phyloP scores from a whole-genome alignment of 2,113 vertebrate genomes.

The Muscicapa adusta region DNA sequence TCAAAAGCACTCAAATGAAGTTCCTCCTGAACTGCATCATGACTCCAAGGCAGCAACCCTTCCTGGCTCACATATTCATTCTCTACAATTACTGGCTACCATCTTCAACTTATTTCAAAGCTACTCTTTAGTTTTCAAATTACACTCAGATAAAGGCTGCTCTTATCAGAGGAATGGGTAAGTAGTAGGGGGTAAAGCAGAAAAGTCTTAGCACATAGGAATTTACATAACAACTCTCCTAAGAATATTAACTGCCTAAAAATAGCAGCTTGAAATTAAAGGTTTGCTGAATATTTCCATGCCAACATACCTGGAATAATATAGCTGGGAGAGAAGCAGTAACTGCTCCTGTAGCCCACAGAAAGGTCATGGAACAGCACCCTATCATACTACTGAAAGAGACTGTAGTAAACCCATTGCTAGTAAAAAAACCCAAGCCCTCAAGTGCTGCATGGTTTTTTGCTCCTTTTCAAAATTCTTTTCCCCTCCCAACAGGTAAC shows the following conservation, averaged over 20 bases:
- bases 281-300: neutral
- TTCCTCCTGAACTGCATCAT: accelerated
- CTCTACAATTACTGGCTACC: neutral
- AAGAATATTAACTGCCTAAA: neutral
- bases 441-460: neutral
- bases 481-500: neutral
- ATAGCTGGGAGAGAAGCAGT: neutral
- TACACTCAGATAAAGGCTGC: neutral
- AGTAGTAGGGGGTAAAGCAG: neutral
- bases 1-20: neutral
- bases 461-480: neutral
- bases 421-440: neutral
- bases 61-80: neutral
- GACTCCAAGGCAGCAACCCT: neutral
- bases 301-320: neutral
- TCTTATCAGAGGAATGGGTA: neutral
- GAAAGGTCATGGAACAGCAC: neutral
- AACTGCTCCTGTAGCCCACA: neutral
- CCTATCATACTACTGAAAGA: neutral
- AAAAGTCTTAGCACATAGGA: neutral
- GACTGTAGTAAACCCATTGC: neutral
- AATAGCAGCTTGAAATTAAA: neutral
- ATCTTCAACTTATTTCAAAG: neutral
- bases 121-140: neutral
- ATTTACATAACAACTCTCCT: neutral